A percentile compares a stretch with the other conserved stretches of the same genome.
Conservation (phyloP, 2,113 vertebrate species). For the Toxostoma redivivum region DNA sequence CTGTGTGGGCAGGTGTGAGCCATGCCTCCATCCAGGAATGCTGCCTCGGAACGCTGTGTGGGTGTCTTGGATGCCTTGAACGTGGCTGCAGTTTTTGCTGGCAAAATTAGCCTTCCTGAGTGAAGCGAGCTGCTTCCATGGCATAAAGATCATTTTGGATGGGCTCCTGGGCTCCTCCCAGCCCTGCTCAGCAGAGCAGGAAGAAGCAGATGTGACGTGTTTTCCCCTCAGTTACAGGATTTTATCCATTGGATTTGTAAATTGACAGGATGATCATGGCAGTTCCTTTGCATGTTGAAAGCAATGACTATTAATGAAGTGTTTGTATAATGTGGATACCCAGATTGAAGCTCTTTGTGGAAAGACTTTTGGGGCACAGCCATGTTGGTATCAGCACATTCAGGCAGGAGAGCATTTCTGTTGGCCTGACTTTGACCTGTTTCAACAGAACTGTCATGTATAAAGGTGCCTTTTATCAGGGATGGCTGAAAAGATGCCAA, state of each 20-base stretch:
- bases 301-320: neutral
- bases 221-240: neutral
- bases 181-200: neutral
- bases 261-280: neutral
- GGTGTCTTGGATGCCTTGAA: neutral
- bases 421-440: neutral
- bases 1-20: neutral
- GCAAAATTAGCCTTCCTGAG: neutral
- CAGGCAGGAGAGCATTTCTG: neutral
- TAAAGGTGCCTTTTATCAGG: neutral
- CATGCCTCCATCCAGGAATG: neutral
- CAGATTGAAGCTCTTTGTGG: neutral
- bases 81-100: neutral
- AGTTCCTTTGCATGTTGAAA: neutral
- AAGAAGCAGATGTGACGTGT: neutral
- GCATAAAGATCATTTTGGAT: neutral
- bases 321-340: neutral
- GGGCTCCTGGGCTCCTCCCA: neutral
- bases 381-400: fast-evolving
- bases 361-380: neutral
- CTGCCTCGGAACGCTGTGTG: neutral
- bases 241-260: neutral
- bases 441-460: neutral
- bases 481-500: neutral
- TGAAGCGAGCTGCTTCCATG: neutral